phyloP scores from a whole-genome alignment of 2,888 invertebrate genomes.

The Dinocampus coccinellae region DNA sequence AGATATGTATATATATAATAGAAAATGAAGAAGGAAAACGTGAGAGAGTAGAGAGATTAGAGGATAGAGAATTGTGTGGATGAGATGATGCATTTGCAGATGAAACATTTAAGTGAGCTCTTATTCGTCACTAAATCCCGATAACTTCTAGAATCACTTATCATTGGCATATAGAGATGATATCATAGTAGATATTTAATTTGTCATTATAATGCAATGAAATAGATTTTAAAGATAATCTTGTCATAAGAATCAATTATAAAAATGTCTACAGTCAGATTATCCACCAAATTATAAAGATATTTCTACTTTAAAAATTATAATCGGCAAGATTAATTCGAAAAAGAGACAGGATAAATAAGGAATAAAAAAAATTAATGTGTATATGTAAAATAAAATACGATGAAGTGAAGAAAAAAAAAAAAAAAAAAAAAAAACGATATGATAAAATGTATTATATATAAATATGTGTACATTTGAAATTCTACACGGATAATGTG shows the following conservation, averaged over 20 bases:
- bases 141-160: constrained; percentile 39
- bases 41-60: neutral
- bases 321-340: neutral
- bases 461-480: neutral
- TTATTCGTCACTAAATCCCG: constrained; percentile 31
- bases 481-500: too few relatives aligned
- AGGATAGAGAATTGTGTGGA: too few relatives aligned
- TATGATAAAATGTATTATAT: too few relatives aligned
- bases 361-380: neutral
- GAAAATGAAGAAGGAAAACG: constrained; percentile 31
- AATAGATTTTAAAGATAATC: constrained; percentile 20
- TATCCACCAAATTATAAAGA: constrained; percentile 10
- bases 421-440: too few relatives aligned
- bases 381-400: too few relatives aligned
- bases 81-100: constrained; percentile 24
- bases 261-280: constrained; percentile 15
- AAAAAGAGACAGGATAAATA: neutral
- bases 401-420: neutral
- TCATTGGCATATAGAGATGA: constrained; percentile 35
- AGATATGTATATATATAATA: neutral
- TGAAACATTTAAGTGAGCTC: constrained; percentile 28
- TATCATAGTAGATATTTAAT: constrained; percentile 42
- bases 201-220: constrained; percentile 37
- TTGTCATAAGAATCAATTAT: constrained; percentile 27
- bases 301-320: neutral